Evolutionary conservation across 2,797 vertebrate species (phyloP).

Genomic region (Pangasius krempfi): DNA sequence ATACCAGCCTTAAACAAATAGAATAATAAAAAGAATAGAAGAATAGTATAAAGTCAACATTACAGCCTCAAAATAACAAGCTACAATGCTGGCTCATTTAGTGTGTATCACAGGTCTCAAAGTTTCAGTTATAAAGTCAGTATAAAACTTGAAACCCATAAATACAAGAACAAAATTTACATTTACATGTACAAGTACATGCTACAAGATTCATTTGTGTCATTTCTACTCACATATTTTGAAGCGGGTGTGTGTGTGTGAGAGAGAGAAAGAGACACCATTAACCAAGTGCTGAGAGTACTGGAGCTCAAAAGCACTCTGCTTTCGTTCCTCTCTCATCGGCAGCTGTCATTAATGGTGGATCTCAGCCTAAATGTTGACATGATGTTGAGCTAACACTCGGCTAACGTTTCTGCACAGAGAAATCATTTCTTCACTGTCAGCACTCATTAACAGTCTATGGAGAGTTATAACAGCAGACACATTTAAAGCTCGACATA

Average conservation of each 20-base stretch:
- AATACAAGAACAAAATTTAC: background rate
- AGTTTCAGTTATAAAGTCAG: background rate
- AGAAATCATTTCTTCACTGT: conserved; percentile 47
- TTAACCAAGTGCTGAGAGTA: conserved; percentile 16
- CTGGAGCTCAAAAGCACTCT: conserved; percentile 19
- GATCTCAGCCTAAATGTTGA: conserved; percentile 23
- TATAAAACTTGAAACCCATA: background rate
- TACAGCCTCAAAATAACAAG: too few relatives aligned
- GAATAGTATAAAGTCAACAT: background rate
- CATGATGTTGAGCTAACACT: conserved; percentile 26
- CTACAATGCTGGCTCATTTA: background rate
- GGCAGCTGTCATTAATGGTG: conserved; percentile 32
- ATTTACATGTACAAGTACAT: background rate
- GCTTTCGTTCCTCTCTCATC: conserved; percentile 44
- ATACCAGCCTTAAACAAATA: background rate
- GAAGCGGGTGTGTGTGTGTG: background rate
- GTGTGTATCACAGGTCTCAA: background rate
- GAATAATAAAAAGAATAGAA: too few relatives aligned
- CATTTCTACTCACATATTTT: background rate
- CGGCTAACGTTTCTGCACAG: conserved; percentile 37
- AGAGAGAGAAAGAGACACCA: background rate
- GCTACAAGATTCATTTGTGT: background rate
- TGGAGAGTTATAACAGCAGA: conserved; percentile 38
- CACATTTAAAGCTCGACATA: conserved; percentile 20
- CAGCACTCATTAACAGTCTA: conserved; percentile 49